Percentiles rank a stretch among this genome's conserved stretches.
phyloP scores from a whole-genome alignment of 2,888 invertebrate species.

The Laspeyria flexula region DNA sequence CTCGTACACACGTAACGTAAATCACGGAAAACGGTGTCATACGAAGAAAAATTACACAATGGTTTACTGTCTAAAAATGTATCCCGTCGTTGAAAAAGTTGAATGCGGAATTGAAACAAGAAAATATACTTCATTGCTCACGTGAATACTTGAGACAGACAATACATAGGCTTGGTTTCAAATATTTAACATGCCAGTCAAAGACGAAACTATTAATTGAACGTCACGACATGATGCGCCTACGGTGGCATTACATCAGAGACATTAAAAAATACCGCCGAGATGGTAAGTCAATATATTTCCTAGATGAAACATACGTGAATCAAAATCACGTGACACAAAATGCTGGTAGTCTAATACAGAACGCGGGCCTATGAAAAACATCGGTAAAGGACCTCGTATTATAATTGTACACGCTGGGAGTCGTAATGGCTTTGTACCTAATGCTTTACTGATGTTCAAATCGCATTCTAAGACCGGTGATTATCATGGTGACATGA shows the following conservation, averaged over 20 bases:
- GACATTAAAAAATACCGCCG: background rate
- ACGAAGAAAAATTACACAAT: background rate
- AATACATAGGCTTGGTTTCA: conserved; percentile 1
- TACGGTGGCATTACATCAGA: background rate
- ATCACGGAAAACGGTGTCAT: background rate
- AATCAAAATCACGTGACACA: background rate
- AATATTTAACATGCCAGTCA: background rate
- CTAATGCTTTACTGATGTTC: background rate
- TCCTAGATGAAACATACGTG: background rate
- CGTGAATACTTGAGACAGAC: background rate
- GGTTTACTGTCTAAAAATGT: background rate
- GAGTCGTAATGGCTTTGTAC: conserved; percentile 1
- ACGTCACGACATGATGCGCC: background rate
- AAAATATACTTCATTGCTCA: background rate
- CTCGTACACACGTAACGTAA: no score
- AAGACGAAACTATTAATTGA: background rate
- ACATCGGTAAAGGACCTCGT: conserved; percentile 1
- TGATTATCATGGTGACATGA: conserved; percentile 3
- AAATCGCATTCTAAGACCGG: conserved; percentile 5
- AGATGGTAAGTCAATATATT: background rate
- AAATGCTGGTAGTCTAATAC: background rate
- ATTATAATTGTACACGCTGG: background rate
- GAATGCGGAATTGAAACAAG: background rate
- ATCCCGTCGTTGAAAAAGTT: background rate
- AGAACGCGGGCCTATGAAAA: background rate